These are phyloP conservation scores for Alexandromys fortis DNA, from an alignment of 2,113 vertebrate genomes.

Conservation along the genomic window DNA sequence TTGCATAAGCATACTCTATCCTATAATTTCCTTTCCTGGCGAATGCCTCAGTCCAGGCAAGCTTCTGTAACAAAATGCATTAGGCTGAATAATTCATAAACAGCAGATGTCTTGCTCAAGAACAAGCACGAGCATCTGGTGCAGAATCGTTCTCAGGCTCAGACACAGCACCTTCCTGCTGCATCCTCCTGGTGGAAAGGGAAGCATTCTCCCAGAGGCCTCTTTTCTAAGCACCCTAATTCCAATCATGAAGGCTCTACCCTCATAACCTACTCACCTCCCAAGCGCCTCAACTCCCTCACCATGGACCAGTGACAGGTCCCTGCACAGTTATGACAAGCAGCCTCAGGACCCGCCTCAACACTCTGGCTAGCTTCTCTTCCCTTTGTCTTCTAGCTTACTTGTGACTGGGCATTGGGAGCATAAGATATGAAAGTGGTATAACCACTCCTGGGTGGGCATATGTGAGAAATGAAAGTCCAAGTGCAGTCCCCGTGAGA, in stretches of 20 bases:
- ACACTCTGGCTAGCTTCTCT: background rate
- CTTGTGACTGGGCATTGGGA: background rate
- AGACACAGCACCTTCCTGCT: background rate
- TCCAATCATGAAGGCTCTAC: background rate
- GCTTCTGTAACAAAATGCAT: background rate
- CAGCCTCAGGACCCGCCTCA: background rate
- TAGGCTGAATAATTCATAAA: background rate
- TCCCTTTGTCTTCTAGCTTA: background rate
- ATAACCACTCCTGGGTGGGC: no score
- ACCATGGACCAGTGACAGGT: background rate
- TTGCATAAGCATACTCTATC: constrained; percentile 4
- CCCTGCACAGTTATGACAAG: background rate
- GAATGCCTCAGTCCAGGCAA: background rate
- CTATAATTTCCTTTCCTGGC: constrained; percentile 9
- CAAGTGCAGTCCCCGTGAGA: background rate
- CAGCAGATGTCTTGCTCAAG: background rate
- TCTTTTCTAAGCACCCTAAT: background rate
- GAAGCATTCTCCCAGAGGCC: background rate
- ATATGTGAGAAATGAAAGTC: background rate
- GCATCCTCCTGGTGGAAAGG: background rate
- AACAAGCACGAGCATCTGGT: background rate
- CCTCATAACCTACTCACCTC: no score
- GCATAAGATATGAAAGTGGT: background rate
- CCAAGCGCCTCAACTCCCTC: background rate
- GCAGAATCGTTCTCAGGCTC: background rate